Percentiles rank a stretch among this genome's conserved stretches.
phyloP scores from a whole-genome alignment of 2,888 invertebrate species.

The Drosophila aldrichi region DNA sequence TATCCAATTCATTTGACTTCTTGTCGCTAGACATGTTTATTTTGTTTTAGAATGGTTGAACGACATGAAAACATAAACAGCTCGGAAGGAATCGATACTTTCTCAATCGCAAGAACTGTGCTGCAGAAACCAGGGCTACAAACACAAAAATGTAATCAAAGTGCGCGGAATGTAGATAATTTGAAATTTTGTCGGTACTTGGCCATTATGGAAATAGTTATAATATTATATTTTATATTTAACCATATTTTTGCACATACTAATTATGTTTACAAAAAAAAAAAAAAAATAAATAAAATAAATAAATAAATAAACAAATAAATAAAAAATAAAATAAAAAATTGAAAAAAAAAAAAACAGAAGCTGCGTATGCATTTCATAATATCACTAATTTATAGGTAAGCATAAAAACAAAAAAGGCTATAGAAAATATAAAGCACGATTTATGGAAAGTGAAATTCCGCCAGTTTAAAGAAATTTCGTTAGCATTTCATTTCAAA shows the following conservation, averaged over 20 bases:
- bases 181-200: constrained; percentile 21
- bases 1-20: constrained; percentile 68
- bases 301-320: too few species aligned
- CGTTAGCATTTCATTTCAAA: constrained; percentile 62
- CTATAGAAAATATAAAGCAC: constrained; percentile 61
- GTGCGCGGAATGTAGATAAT: constrained; percentile 17
- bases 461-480: constrained; percentile 73
- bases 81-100: constrained; percentile 37
- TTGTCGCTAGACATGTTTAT: constrained; percentile 57
- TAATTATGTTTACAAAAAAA: constrained; percentile 48
- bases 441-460: constrained; percentile 77
- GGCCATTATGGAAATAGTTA: neutral
- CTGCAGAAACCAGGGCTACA: constrained; percentile 31
- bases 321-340: too few species aligned
- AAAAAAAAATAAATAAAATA: too few species aligned
- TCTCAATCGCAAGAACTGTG: constrained; percentile 21
- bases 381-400: constrained; percentile 48
- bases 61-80: constrained; percentile 34
- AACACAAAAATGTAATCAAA: neutral
- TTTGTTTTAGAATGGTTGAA: constrained; percentile 11
- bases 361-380: constrained; percentile 44
- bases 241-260: constrained; percentile 5
- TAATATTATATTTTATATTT: neutral
- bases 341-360: neutral
- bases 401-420: constrained; percentile 45